A percentile compares a stretch with the other conserved stretches of the same genome.
These are phyloP conservation scores for Synodontis membranacea DNA, from an alignment of 2,113 vertebrate genomes.

Conservation along the genomic window DNA sequence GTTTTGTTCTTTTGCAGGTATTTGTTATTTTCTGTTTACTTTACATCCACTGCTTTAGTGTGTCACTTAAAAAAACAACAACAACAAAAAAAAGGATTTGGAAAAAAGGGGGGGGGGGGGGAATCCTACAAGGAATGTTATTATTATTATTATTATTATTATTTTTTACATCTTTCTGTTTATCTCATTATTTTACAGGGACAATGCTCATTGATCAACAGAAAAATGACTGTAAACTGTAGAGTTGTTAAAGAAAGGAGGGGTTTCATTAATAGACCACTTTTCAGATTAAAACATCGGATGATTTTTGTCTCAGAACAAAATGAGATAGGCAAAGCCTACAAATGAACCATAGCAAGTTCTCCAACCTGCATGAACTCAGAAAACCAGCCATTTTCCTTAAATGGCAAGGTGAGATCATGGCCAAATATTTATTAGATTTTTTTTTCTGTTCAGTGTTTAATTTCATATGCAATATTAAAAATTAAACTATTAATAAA, in stretches of 20 bases:
- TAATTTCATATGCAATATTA: neutral
- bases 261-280: neutral
- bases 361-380: neutral
- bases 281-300: neutral
- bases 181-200: too few relatives aligned
- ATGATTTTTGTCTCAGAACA: neutral
- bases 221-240: too few relatives aligned
- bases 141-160: too few relatives aligned
- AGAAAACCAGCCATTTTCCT: neutral
- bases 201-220: too few relatives aligned
- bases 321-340: neutral
- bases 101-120: too few relatives aligned
- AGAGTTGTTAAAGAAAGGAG: neutral
- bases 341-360: neutral
- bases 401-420: neutral
- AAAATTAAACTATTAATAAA: neutral
- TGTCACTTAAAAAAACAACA: neutral
- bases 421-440: neutral
- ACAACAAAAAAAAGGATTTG: too few relatives aligned
- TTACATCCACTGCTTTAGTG: neutral
- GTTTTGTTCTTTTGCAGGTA: neutral
- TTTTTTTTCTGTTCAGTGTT: neutral
- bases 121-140: too few relatives aligned
- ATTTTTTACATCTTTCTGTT: too few relatives aligned
- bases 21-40: neutral